Evolutionary conservation across 2,888 invertebrate genomes (phyloP).

Genomic region (Tiliacea aurago): DNA sequence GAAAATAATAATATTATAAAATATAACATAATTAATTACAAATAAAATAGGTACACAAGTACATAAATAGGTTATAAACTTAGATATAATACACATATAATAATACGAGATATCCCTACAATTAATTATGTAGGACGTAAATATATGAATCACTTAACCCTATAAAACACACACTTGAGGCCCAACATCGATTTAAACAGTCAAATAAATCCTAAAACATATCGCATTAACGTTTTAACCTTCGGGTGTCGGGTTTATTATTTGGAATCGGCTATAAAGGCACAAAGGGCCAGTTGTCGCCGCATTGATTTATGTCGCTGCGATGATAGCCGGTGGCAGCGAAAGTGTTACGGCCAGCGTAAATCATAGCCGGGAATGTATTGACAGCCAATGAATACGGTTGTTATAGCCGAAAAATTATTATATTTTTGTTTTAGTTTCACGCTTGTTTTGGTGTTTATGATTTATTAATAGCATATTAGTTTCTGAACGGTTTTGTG

Average conservation of each 20-base stretch:
- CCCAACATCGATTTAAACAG: conserved; percentile 45
- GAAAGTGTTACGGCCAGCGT: conserved; percentile 84
- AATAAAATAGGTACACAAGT: too few species aligned
- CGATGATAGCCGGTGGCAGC: conserved; percentile 74
- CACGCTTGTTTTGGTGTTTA: conserved; percentile 51
- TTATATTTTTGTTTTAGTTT: conserved; percentile 69
- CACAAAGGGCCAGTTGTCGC: conserved; percentile 76
- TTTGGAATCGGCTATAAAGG: conserved; percentile 76
- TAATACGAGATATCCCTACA: too few species aligned
- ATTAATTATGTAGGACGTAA: too few species aligned
- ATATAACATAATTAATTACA: too few species aligned
- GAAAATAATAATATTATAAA: too few species aligned
- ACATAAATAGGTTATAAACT: too few species aligned
- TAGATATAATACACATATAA: too few species aligned
- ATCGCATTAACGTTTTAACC: conserved; percentile 63
- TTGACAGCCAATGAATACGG: conserved; percentile 87
- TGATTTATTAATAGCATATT: conserved; percentile 43
- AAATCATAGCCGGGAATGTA: conserved; percentile 85
- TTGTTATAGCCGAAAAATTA: conserved; percentile 78
- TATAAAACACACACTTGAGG: conserved; percentile 42
- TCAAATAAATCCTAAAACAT: conserved; percentile 59
- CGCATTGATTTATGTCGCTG: conserved; percentile 85
- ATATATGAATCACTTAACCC: conserved; percentile 40
- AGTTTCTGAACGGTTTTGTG: conserved; percentile 3
- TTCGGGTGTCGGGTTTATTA: conserved; percentile 70